Percentiles rank a stretch among this genome's conserved stretches.
Conservation (phyloP, 2,888 invertebrate species). For the Acronicta psi region DNA sequence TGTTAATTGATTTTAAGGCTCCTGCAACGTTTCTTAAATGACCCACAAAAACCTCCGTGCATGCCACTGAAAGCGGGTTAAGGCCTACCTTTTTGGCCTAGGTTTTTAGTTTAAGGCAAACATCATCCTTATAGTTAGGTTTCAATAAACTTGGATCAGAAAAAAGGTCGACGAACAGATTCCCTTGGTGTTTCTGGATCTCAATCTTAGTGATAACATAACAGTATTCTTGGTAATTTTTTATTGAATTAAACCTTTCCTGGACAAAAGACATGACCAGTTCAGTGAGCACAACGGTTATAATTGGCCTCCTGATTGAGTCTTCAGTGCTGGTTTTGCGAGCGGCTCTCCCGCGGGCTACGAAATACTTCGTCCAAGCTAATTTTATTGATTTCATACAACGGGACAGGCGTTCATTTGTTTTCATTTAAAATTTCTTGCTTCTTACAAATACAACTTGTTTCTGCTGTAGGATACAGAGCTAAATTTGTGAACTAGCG, state of each 20-base stretch:
- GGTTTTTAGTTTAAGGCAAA: neutral
- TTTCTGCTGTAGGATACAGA: constrained; percentile 5
- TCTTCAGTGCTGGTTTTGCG: constrained; percentile 64
- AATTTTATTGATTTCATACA: constrained; percentile 66
- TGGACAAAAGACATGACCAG: constrained; percentile 16
- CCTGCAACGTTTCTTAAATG: too few relatives aligned
- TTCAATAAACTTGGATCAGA: too few relatives aligned
- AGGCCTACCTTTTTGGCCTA: neutral
- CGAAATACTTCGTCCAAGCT: constrained; percentile 55
- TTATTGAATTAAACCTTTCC: constrained; percentile 22
- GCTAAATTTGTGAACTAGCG: constrained; percentile 13
- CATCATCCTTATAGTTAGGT: too few relatives aligned
- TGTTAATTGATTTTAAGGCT: too few relatives aligned
- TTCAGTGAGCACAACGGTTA: constrained; percentile 48
- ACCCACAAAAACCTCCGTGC: too few relatives aligned
- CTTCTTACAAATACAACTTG: constrained; percentile 1
- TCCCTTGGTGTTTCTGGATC: neutral
- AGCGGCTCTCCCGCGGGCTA: constrained; percentile 61
- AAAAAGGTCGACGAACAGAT: too few relatives aligned
- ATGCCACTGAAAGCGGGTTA: too few relatives aligned
- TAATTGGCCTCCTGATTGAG: constrained; percentile 70
- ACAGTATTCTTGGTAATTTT: constrained; percentile 7
- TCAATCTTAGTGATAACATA: neutral
- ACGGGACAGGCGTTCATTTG: constrained; percentile 46
- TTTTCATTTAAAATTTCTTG: constrained; percentile 16